Base-by-base conservation (phyloP, 37 sponge, comb jelly and placozoan genomes). In the Halichondria panicea region DNA sequence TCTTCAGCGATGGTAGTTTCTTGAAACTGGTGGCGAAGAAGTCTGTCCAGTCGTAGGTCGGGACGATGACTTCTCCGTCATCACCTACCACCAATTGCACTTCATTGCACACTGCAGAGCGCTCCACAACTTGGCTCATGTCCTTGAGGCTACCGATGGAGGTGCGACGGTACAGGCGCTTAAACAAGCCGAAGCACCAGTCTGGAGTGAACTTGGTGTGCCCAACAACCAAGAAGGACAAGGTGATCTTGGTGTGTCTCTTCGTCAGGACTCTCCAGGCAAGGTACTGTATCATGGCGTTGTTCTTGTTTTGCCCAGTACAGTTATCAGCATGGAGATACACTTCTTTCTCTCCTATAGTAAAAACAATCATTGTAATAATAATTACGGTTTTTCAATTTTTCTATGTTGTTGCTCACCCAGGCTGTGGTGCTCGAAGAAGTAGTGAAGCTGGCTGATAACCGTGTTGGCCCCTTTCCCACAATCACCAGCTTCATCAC, bases 291-390 rank as follows among this genome's bases (percentile, higher is more conserved):
- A 62, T 42, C 27, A 81, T 53, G 45, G 37, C 52, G 32, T 41
- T 71, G 45, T 81, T 81, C 36, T 81, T 81, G 42, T 71, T 81
- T 54, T 81, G 81, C 0, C 81, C 81, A 27, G 55, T 66, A 58
- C 81, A 71, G 38, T 71, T 81, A 36, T 79, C 80, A 38, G 70
- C 60, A 38, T 79, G 80, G 15, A 71, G 71, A 13, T 68, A n/a
- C n/a, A n/a, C n/a, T n/a, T n/a, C n/a, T n/a, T n/a, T n/a, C n/a
- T n/a, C n/a, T n/a, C n/a, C n/a, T n/a, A n/a, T n/a, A n/a, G n/a
- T n/a, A n/a, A n/a, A n/a, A n/a, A n/a, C n/a, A n/a, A n/a, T n/a
- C n/a, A n/a, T n/a, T n/a, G n/a, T n/a, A n/a, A n/a, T n/a, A n/a
- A n/a, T n/a, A n/a, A n/a, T n/a, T n/a, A n/a, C n/a, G n/a, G n/a